Percentiles rank a stretch among this genome's conserved stretches.
phyloP scores from a whole-genome alignment of 1,140 invertebrate species.

The Zaprionus kolodkinae region DNA sequence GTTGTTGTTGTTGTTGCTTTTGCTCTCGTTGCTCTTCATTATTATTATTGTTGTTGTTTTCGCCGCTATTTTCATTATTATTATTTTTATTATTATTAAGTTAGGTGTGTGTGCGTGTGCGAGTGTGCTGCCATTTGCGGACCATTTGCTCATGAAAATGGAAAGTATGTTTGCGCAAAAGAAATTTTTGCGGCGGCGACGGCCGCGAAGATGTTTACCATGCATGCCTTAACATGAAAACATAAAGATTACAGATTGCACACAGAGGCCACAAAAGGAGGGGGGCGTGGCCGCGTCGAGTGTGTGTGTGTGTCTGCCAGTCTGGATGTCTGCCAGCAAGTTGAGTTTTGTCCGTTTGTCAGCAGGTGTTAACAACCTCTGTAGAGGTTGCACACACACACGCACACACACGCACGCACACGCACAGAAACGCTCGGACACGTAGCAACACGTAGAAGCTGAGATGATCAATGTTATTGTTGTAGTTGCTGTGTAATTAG shows the following conservation, averaged over 20 bases:
- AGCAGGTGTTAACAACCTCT: conserved; percentile 44
- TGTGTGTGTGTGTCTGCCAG: conserved; percentile 9
- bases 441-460: background rate
- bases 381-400: conserved; percentile 5
- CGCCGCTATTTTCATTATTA: conserved; percentile 29
- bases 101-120: conserved; percentile 24
- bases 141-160: conserved; percentile 73
- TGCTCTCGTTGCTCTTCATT: background rate
- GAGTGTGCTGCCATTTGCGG: conserved; percentile 58
- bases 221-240: conserved; percentile 76
- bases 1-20: background rate
- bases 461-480: conserved; percentile 32
- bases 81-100: conserved; percentile 39
- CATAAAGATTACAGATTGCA: conserved; percentile 48
- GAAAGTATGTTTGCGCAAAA: conserved; percentile 73
- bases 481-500: conserved; percentile 54
- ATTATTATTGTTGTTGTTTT: conserved; percentile 1
- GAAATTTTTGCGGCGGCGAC: conserved; percentile 62
- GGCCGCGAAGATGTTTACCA: conserved; percentile 62
- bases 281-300: conserved; percentile 8
- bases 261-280: background rate
- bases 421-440: conserved; percentile 13
- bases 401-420: conserved; percentile 15
- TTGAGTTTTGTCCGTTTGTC: conserved; percentile 12
- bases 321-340: conserved; percentile 1